A percentile compares a stretch with the other conserved stretches of the same genome.
phyloP scores from a whole-genome alignment of 2,113 vertebrate species.

The Acrocephalus arundinaceus region DNA sequence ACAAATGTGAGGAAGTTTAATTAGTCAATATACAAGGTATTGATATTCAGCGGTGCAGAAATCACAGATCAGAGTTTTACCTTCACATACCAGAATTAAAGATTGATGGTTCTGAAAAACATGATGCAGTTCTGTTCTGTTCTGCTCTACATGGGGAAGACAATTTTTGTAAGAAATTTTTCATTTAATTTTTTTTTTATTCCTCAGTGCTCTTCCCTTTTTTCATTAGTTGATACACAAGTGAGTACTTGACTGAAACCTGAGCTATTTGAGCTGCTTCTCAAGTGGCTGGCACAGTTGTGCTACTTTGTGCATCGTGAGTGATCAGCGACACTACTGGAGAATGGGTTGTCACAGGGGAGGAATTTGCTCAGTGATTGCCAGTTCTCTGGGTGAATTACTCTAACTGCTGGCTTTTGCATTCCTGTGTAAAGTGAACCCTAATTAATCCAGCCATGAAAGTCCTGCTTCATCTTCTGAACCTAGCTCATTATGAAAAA shows the following conservation, averaged over 20 bases:
- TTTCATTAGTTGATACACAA: neutral
- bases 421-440: neutral
- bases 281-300: neutral
- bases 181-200: neutral
- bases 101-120: neutral
- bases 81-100: neutral
- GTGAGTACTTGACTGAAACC: conserved; percentile 4
- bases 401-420: neutral
- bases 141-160: neutral
- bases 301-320: neutral
- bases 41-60: conserved; percentile 4
- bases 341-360: neutral
- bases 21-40: neutral
- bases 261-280: neutral
- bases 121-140: neutral
- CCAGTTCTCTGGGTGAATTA: neutral
- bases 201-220: neutral
- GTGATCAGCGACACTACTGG: fast-evolving
- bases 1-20: conserved; percentile 5
- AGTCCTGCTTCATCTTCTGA: neutral
- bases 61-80: neutral
- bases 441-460: conserved; percentile 13
- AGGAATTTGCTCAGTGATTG: neutral
- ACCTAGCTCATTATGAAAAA: conserved; percentile 16
- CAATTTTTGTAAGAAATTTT: neutral